Evolutionary conservation across 1,140 invertebrate species (phyloP).

Genomic region (Brachionus koreanus): DNA sequence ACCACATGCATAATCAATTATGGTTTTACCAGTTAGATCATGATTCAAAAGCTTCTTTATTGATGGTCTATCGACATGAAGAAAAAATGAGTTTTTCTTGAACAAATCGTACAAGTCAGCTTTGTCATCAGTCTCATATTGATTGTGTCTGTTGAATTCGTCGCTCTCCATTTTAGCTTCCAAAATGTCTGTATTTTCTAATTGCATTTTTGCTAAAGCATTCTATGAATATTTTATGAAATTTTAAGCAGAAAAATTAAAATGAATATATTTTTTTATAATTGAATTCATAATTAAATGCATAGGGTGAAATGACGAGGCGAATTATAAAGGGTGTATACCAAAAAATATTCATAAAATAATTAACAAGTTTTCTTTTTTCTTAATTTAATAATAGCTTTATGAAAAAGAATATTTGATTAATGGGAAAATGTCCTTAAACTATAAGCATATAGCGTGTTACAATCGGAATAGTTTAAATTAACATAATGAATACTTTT

Average conservation of each 20-base stretch:
- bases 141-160: background rate
- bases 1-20: conserved; percentile 27
- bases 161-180: background rate
- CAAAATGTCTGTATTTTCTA: background rate
- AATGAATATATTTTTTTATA: background rate
- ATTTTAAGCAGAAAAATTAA: conserved; percentile 3
- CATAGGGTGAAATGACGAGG: background rate
- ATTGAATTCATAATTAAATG: background rate
- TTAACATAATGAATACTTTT: background rate
- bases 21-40: background rate
- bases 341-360: too few relatives aligned
- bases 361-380: too few relatives aligned
- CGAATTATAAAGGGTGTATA: background rate
- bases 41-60: background rate
- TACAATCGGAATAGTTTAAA: background rate
- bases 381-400: background rate
- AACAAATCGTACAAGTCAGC: background rate
- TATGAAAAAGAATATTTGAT: too few relatives aligned
- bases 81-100: background rate
- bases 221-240: conserved; percentile 10
- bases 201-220: background rate
- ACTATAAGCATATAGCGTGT: too few relatives aligned
- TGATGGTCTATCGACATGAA: background rate
- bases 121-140: conserved; percentile 18
- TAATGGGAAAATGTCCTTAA: too few relatives aligned